Conservation (phyloP, 1,140 invertebrate species). For the Brachionus rotundiformis region DNA sequence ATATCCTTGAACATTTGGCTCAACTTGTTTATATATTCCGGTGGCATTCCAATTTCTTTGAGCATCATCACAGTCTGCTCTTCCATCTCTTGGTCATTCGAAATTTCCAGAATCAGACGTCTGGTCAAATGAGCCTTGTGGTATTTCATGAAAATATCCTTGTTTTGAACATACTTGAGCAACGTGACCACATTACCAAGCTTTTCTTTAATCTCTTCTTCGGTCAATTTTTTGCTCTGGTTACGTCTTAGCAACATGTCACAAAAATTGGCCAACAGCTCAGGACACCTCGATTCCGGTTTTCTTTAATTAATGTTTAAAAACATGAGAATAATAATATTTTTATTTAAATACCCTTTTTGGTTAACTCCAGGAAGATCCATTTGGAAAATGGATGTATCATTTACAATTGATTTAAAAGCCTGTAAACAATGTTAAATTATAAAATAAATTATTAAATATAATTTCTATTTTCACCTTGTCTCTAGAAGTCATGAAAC, state of each 20-base stretch:
- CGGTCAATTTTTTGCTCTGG: conserved; percentile 91
- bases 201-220: conserved; percentile 90
- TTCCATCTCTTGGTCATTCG: conserved; percentile 97
- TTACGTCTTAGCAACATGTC: conserved; percentile 92
- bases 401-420: conserved; percentile 96
- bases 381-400: conserved; percentile 89
- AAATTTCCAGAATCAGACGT: conserved; percentile 88
- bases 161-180: conserved; percentile 97
- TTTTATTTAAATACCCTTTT: conserved; percentile 34
- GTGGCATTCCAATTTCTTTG: conserved; percentile 90
- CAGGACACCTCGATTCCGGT: conserved; percentile 91
- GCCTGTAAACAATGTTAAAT: conserved; percentile 67
- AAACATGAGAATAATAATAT: neutral
- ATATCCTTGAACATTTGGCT: conserved; percentile 94
- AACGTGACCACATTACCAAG: conserved; percentile 88
- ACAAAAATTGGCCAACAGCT: conserved; percentile 98
- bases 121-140: conserved; percentile 97
- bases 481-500: conserved; percentile 94
- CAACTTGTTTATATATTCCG: conserved; percentile 97
- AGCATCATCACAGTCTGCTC: conserved; percentile 98
- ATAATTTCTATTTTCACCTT: conserved; percentile 67
- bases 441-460: neutral
- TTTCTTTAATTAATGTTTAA: conserved; percentile 3
- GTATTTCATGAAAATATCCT: conserved; percentile 99
- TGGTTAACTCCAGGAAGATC: conserved; percentile 68